Evolutionary conservation across 2,888 invertebrate species (phyloP).

Genomic region (Spicauda simplicius): DNA sequence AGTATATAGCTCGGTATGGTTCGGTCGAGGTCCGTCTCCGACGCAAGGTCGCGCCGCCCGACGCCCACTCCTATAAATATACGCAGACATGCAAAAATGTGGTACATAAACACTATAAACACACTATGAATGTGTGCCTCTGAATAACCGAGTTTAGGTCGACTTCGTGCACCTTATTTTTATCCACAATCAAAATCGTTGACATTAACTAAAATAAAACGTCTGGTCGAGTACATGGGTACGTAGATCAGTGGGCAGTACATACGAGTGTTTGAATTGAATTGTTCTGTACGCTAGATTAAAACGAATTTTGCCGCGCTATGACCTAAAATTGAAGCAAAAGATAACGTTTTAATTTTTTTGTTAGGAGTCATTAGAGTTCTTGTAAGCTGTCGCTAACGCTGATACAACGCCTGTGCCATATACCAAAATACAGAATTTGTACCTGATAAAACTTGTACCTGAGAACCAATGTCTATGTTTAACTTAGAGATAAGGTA

Average conservation of each 20-base stretch:
- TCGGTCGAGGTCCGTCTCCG: conserved; percentile 59
- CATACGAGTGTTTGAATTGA: neutral
- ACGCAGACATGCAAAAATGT: conserved; percentile 79
- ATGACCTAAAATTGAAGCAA: conserved; percentile 7
- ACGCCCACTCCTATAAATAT: conserved; percentile 79
- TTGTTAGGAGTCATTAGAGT: no score
- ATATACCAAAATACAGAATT: no score
- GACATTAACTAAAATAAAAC: conserved; percentile 25
- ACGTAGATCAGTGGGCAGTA: neutral
- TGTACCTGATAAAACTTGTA: no score
- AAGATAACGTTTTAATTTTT: neutral
- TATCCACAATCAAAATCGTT: conserved; percentile 26
- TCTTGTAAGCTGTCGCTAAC: no score
- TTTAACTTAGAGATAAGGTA: no score
- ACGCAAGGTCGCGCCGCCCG: conserved; percentile 76
- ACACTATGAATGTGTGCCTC: conserved; percentile 22
- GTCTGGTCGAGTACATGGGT: neutral
- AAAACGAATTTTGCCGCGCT: neutral
- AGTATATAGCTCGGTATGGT: neutral
- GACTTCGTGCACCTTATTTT: conserved; percentile 30
- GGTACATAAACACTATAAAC: conserved; percentile 26
- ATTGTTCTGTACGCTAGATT: conserved; percentile 4
- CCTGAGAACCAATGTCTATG: no score
- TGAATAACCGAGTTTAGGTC: conserved; percentile 25
- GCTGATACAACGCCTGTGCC: no score